Evolutionary conservation across 2,797 vertebrate genomes (phyloP).

Genomic region (Sebastes diploproa): DNA sequence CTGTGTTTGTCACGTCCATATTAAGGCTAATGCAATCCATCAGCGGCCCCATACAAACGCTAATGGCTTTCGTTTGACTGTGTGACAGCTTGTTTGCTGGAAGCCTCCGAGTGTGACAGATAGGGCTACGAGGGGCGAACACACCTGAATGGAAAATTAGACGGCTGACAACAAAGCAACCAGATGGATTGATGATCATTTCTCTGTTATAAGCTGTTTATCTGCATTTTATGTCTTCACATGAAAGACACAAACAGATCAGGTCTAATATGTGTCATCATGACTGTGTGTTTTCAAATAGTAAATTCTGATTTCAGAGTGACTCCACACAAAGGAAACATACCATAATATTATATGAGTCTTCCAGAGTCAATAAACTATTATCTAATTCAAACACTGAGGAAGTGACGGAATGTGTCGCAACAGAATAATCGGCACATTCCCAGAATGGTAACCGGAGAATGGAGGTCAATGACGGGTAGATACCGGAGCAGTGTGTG

Average conservation of each 20-base stretch:
- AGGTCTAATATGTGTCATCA: neutral
- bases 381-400: constrained; percentile 26
- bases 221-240: neutral
- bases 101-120: constrained; percentile 39
- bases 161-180: constrained; percentile 23
- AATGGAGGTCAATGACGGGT: constrained; percentile 27
- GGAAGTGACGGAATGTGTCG: constrained; percentile 7
- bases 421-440: neutral
- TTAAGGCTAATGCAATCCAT: constrained; percentile 42
- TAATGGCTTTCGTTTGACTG: constrained; percentile 44
- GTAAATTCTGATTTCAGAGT: neutral
- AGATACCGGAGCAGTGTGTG: neutral
- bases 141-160: constrained; percentile 42
- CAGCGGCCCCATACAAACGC: constrained; percentile 19
- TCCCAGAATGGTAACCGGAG: constrained; percentile 16
- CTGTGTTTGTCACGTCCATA: constrained; percentile 8
- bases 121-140: constrained; percentile 11
- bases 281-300: neutral
- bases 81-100: constrained; percentile 47
- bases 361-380: constrained; percentile 13
- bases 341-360: neutral
- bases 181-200: constrained; percentile 12
- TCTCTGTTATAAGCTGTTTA: neutral
- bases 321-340: neutral
- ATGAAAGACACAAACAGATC: neutral